Evolutionary conservation across 2,888 invertebrate species (phyloP), one percentile per base, ranked within the genome.

Genomic region (Ormyrus labotus): DNA sequence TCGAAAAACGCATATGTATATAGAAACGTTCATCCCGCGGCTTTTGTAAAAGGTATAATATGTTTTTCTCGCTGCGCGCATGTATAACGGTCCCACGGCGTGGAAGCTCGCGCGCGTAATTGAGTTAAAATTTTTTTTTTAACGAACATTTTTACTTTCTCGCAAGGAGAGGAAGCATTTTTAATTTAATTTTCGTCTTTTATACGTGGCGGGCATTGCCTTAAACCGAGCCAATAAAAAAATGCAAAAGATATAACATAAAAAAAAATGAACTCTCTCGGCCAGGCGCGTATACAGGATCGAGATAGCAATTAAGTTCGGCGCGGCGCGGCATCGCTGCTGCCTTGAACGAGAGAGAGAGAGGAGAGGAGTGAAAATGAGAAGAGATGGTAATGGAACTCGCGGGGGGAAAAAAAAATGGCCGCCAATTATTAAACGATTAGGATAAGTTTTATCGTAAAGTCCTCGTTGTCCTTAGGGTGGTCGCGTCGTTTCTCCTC

Each of bases 351-450:
- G 34, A 34, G 34, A 34, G 34, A 34, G 34, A 34, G 34, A 34
- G 34, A 34, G 4, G 34, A 34, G 34, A 34, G 34, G 34, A 34
- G 34, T 34, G 34, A 55, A 47, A 48, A 69, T 19, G 48, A 58
- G 10, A 48, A 64, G 45, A 45, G n/a, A 55, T 34, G 34, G 34
- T 70, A 64, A 77, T 65, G 78, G 65, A 65, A 71, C 61, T 60
- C 19, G 4, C 5, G 7, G 45, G 50, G 51, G 34, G 34, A 34
- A 2, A 34, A 34, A 70, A 70, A 77, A 77, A 64, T 50, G 11
- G n/a, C 34, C 6, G 45, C 19, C 63, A 76, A 65, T 78, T 65
- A 77, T 77, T 60, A 60, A 78, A 78, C 65, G 65, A 78, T 78
- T 78, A 71, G 57, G 71, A 78, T 47, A 70, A 71, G 51, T 65